Conservation (phyloP, 2,888 invertebrate species). For the Leptothorax acervorum region DNA sequence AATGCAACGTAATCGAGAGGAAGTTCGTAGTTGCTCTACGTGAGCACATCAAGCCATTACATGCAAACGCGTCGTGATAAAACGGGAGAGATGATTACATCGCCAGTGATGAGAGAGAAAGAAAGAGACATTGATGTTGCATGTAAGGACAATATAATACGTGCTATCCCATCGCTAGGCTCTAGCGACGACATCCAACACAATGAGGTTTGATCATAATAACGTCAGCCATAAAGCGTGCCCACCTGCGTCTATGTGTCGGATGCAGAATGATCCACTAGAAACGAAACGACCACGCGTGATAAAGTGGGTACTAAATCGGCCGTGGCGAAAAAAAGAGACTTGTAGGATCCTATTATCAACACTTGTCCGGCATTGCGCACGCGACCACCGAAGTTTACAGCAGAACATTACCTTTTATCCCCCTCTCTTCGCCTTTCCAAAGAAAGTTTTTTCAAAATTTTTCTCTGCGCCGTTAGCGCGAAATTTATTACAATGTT, state of each 20-base stretch:
- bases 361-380: slow-evolving; percentile 63
- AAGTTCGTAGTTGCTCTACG: neutral
- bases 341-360: slow-evolving; percentile 68
- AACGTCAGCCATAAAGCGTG: slow-evolving; percentile 70
- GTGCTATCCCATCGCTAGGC: neutral
- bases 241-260: slow-evolving; percentile 70
- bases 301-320: slow-evolving; percentile 72
- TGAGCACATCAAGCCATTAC: slow-evolving; percentile 1
- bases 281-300: slow-evolving; percentile 70
- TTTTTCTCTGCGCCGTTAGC: neutral
- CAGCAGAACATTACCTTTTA: slow-evolving; percentile 9
- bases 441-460: slow-evolving; percentile 38
- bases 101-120: neutral
- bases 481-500: slow-evolving; percentile 11
- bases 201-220: slow-evolving; percentile 75
- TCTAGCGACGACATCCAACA: slow-evolving; percentile 56
- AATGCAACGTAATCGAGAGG: neutral
- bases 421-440: neutral
- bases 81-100: slow-evolving; percentile 22
- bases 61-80: neutral
- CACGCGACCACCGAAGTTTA: slow-evolving; percentile 39
- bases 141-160: slow-evolving; percentile 44
- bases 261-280: slow-evolving; percentile 75
- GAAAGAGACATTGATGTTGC: neutral
- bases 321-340: slow-evolving; percentile 56